Conservation (phyloP, 2,113 vertebrate species). For the Chrysemys picta region DNA sequence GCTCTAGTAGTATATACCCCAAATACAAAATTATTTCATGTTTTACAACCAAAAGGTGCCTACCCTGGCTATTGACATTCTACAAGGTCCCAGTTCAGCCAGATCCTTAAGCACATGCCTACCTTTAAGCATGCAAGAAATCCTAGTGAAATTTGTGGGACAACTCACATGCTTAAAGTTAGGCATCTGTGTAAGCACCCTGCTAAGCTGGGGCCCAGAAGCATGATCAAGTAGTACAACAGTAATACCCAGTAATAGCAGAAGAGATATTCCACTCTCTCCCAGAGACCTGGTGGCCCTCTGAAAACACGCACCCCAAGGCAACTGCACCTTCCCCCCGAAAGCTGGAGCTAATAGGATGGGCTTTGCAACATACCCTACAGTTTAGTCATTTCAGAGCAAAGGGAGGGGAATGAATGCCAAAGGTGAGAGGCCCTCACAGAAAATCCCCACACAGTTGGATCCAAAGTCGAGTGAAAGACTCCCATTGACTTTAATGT, state of each 20-base stretch:
- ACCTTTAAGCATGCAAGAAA: too few species aligned
- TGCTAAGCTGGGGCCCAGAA: background rate
- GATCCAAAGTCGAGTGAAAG: background rate
- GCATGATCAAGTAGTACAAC: background rate
- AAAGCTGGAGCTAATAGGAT: background rate
- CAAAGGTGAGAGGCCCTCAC: background rate
- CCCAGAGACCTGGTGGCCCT: rapidly evolving
- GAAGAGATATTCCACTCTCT: background rate
- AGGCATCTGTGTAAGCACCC: background rate
- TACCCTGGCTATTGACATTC: background rate
- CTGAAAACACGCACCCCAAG: rapidly evolving
- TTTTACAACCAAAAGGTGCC: constrained; percentile 1
- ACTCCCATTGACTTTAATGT: background rate
- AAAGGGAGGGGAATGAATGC: background rate
- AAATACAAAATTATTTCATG: background rate
- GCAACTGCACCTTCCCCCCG: background rate
- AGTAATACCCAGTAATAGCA: too few species aligned
- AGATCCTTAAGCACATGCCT: background rate
- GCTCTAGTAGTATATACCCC: background rate
- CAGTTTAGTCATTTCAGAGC: background rate
- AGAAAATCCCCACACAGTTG: background rate
- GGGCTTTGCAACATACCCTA: rapidly evolving
- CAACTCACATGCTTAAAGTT: too few species aligned
- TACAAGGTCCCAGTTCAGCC: background rate
- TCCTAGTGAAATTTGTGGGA: too few species aligned